Base-by-base conservation (phyloP, 2,888 invertebrate genomes). In the Yponomeuta evonymella region DNA sequence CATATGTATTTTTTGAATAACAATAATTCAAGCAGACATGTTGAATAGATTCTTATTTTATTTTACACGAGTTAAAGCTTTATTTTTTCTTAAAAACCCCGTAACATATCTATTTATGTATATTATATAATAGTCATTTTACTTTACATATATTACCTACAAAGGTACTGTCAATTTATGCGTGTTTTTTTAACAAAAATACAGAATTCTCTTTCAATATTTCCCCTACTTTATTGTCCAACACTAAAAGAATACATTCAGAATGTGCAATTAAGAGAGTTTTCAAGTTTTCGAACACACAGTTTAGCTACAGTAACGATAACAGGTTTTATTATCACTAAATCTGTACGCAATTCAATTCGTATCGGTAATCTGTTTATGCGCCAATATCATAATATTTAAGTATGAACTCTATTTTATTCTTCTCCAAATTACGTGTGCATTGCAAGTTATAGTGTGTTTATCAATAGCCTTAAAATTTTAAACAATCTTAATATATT, bases 61-160 rank as follows among this genome's bases (percentile, higher is more conserved):
- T 87, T 84, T 84, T 86, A 86, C 79, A 86, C 89, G 89, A 90
- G 88, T 90, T 90, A 90, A 90, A 90, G 90, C 90, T 90, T 89
- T 79, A 78, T 89, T 88, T 87, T 82, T 83, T 83, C 85, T 88
- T 89, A 90, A 75, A 84, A 84, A 80, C 80, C 80, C 76, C 81
- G 80, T 82, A 80, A 83, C 77, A 79, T 78, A 82, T 69, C 71
- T 73, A 51, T 77, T 78, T 78, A 80, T 75, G 77, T 58, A 58
- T 58, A 58, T 8, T 58, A 58, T 58, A 58, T 58, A 12, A 58
- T 58, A 58, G 15, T 58, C 6, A 58, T 66, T 23, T 11, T 70
- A 29, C 29, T 70, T 65, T 29, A 51, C 29, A 30, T 65, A 65
- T 12, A 12, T 65, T 29, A 65, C 30, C 23, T 65, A 65, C 30